Base-by-base conservation (phyloP, 2,113 vertebrate genomes). In the Oncorhynchus masou region DNA sequence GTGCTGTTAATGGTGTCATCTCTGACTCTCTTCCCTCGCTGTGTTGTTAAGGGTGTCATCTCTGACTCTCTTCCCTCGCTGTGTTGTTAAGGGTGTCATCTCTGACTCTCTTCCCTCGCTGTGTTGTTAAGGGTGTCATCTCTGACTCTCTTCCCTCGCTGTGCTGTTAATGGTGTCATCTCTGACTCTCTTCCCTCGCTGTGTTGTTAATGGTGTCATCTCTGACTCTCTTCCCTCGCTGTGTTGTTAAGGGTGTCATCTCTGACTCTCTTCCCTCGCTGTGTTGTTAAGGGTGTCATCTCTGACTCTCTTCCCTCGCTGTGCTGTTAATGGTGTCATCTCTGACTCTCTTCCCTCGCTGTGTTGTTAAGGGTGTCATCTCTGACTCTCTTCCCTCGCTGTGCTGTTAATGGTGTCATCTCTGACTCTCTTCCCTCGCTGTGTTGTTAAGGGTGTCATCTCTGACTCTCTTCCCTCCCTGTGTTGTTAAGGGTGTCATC, bases 1-100 rank as follows among this genome's bases (percentile, higher is more conserved):
- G 81, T 76, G 75, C 78, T 88, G 76, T 88, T 84, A 81, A 82
- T 85, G 75, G 83, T 79, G 74, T 64, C 76, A 86, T 86, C 87
- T n/a, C 65, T 66, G 4, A 27, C 64, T 27, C 29, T 51, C 69
- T 25, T 25, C 73, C 82, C 87, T 86, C 64, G 31, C 3, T 76
- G 81, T 76, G 75, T 77, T 88, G 76, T 88, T 84, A 81, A 82
- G 84, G 75, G 83, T 79, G 74, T 64, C 76, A 86, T 86, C 87
- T n/a, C 65, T 66, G 4, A 27, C 64, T 27, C 29, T 51, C 69
- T 25, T 25, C 73, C 82, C 87, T 86, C 64, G 31, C 3, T 76
- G 81, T 76, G 75, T 77, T 88, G 76, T 88, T 84, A 81, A 82
- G 84, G 75, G 83, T 79, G 74, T 64, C 76, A 86, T 86, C 87